Base-by-base conservation (phyloP, 2,888 invertebrate genomes). In the Diaprepes abbreviatus region DNA sequence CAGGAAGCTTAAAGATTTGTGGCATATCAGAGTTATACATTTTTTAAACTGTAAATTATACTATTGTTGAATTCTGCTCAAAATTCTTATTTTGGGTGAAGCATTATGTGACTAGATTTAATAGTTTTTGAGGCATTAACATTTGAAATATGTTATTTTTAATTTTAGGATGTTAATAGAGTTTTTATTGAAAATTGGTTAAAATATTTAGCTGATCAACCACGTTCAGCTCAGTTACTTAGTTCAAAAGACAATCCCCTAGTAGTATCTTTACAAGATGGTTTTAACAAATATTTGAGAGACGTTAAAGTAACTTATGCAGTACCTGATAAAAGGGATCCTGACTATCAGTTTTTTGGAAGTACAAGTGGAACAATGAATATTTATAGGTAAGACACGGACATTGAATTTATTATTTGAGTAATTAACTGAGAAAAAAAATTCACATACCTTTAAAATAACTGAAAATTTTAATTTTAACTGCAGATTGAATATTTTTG, bases 301-400 rank as follows among this genome's bases (percentile, higher is more conserved):
- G 94, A 95, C 76, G 92, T 94, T 7, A 89, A 92, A 79, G 83
- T 90, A 16, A 88, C 89, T 10, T 85, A 88, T 64, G 90, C 92
- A 75, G 86, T 88, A 35, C 90, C 93, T 0, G 96, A 96, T 83
- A 92, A 91, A 79, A 87, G 96, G 16, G 98, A 98, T 82, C 97
- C 97, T 0, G 97, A 98, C 81, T 95, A 94, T 85, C 90, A 94
- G 77, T 92, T 98, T 76, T 98, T 97, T 83, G 92, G 94, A 75
- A 91, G 93, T 38, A 91, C 93, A 0, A 89, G 90, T 74, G 92
- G 94, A 24, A 88, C 87, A 21, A 88, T 98, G 75, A 93, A 93
- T 84, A 92, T 97, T 5, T 97, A 97, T 84, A 94, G 92, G 95
- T 95, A 85, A 84, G 84, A 80, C 43, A 45, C 3, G n/a, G 38